phyloP scores from a whole-genome alignment of 2,797 vertebrate species.

The Schizopygopsis malacanthus region DNA sequence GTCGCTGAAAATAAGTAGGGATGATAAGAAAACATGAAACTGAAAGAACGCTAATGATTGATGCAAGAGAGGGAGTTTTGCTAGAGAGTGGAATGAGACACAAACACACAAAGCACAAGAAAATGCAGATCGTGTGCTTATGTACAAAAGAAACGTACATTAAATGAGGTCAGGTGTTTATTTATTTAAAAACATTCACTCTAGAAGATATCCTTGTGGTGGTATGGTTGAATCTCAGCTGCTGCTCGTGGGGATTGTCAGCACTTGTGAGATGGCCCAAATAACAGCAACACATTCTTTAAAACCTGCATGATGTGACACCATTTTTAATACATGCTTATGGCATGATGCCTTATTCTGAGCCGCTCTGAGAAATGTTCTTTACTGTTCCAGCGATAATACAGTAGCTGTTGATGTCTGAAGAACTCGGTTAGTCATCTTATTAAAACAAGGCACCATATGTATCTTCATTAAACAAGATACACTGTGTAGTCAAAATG shows the following conservation, averaged over 20 bases:
- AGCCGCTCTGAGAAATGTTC: not conserved
- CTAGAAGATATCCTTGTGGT: not conserved
- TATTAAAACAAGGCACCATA: not conserved
- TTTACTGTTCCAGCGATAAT: not conserved
- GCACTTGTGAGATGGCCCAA: constrained; percentile 31
- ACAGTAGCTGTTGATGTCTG: constrained; percentile 9
- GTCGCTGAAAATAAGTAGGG: not conserved
- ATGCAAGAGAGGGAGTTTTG: not conserved
- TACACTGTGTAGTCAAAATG: not conserved
- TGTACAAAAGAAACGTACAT: not conserved
- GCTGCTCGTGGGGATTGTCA: constrained; percentile 10
- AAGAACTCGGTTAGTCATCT: not conserved
- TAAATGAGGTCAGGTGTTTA: constrained; percentile 50
- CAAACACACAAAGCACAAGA: not conserved
- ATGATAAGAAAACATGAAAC: constrained; percentile 22
- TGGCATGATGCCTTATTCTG: not conserved
- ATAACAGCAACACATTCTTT: constrained; percentile 31
- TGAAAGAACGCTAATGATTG: constrained; percentile 24
- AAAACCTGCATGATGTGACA: constrained; percentile 27
- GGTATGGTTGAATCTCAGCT: constrained; percentile 17
- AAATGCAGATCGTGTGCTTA: constrained; percentile 17
- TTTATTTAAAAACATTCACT: constrained; percentile 48
- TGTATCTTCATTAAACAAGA: not conserved
- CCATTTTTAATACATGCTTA: constrained; percentile 5
- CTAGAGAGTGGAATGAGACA: not conserved